These are phyloP conservation scores for Drosophila ficusphila DNA, from an alignment of 1,140 invertebrate species.

Conservation along the genomic window DNA sequence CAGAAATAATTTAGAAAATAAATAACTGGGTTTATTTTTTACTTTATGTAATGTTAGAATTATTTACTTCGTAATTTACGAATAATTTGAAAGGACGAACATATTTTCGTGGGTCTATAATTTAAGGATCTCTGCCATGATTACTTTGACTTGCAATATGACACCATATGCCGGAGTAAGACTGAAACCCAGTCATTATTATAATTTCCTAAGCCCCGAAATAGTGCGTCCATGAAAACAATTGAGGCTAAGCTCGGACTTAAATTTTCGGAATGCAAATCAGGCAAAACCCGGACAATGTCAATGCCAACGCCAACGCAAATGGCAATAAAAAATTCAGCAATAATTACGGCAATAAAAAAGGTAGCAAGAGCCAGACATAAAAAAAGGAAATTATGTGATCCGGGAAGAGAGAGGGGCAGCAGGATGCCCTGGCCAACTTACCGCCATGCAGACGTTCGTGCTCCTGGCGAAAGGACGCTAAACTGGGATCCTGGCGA, in stretches of 20 bases:
- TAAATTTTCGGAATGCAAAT: slow-evolving; percentile 34
- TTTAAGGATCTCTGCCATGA: neutral
- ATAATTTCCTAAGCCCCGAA: slow-evolving; percentile 56
- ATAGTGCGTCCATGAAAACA: slow-evolving; percentile 70
- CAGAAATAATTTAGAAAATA: too few relatives aligned
- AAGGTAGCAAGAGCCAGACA: slow-evolving; percentile 48
- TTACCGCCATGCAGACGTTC: slow-evolving; percentile 86
- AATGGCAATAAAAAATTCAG: slow-evolving; percentile 77
- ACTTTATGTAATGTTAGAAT: too few relatives aligned
- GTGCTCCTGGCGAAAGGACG: slow-evolving; percentile 87
- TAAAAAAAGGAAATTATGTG: slow-evolving; percentile 32
- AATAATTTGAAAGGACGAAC: neutral
- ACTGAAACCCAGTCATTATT: slow-evolving; percentile 33
- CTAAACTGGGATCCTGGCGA: slow-evolving; percentile 87
- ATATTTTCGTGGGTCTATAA: neutral
- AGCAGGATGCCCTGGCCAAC: slow-evolving; percentile 24
- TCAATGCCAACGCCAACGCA: slow-evolving; percentile 61
- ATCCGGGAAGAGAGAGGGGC: slow-evolving; percentile 1
- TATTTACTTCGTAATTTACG: too few relatives aligned
- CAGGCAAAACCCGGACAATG: slow-evolving; percentile 36
- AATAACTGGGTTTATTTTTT: too few relatives aligned
- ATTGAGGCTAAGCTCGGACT: slow-evolving; percentile 53
- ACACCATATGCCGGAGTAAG: slow-evolving; percentile 44
- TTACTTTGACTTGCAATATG: neutral
- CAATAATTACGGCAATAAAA: slow-evolving; percentile 80